Evolutionary conservation across 1,140 invertebrate genomes (phyloP), one percentile per base, ranked within the genome.

Genomic region (Acromyrmex heyeri): DNA sequence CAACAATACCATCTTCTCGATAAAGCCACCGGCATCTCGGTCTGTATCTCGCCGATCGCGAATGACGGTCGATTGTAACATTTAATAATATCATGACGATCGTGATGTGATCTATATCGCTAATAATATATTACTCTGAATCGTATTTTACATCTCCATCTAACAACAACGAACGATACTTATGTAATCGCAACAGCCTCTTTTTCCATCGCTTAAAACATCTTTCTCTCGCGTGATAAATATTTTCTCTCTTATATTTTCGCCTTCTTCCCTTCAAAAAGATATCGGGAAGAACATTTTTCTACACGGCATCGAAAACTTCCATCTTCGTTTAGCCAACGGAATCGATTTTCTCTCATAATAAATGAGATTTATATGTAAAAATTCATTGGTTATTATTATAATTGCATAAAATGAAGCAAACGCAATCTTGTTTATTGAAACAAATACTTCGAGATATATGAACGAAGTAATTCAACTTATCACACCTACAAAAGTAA

Each of bases 61-160:
- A 82, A 55, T 78, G 59, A 69, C 85, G 70, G 73, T 86, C 88
- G 83, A 86, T 87, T 78, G 72, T 90, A 90, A 90, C 86, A 90
- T 86, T 88, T 90, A 87, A 90, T 90, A 90, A 90, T 85, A 61
- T 30, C 73, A 65, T 77, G 73, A 87, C 44, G 75, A 90, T 81
- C 48, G 50, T 81, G 64, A 67, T 67, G 62, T 88, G 70, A 86
- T 88, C 57, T 69, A 87, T 87, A 76, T 64, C 90, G 91, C 91
- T 91, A 91, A 87, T 91, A 86, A 92, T 92, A 92, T 92, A 92
- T 93, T 92, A 93, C 88, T 92, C 87, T 92, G 90, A 86, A 81
- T 91, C 85, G 72, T 92, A 91, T 91, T 69, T 93, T 93, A 92
- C 91, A 92, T 81, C 72, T 91, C 87, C 85, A 90, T 90, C 86